Percentiles rank a stretch among this genome's conserved stretches.
Conservation (phyloP, 2,888 invertebrate species). For the Cacoxenus indagator region DNA sequence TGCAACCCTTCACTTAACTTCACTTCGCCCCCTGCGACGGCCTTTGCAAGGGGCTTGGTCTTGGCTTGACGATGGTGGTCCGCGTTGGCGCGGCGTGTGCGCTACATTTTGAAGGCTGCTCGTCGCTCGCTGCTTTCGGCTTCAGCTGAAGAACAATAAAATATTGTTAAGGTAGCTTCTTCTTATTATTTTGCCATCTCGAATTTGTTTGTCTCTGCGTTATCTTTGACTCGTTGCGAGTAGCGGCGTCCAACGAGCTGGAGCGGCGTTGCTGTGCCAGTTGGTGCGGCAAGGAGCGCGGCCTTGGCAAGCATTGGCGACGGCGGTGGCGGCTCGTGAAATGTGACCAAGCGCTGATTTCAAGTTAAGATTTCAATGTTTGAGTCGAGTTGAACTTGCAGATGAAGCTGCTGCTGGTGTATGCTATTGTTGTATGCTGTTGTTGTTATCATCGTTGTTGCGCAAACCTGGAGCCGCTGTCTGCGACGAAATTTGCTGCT, state of each 20-base stretch:
- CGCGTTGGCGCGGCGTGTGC: neutral
- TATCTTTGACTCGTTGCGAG: slow-evolving; percentile 14
- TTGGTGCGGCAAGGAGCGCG: too few species aligned
- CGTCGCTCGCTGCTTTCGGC: neutral
- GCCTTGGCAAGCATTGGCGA: slow-evolving; percentile 35
- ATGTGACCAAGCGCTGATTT: slow-evolving; percentile 54
- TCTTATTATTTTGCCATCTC: slow-evolving; percentile 65
- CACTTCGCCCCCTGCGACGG: too few species aligned
- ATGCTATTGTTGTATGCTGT: neutral
- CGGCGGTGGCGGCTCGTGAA: slow-evolving; percentile 37
- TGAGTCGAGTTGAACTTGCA: slow-evolving; percentile 29
- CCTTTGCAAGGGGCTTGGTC: neutral
- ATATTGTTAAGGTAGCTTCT: slow-evolving; percentile 22
- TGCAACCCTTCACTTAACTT: neutral
- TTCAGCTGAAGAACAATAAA: slow-evolving; percentile 20
- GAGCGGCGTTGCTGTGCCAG: too few species aligned
- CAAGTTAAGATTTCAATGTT: slow-evolving; percentile 69
- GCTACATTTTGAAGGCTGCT: too few species aligned
- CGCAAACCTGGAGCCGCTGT: neutral
- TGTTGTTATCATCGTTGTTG: neutral
- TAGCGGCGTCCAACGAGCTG: slow-evolving; percentile 20
- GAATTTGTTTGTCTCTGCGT: slow-evolving; percentile 58
- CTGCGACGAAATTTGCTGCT: slow-evolving; percentile 15
- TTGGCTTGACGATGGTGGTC: neutral
- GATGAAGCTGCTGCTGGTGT: neutral